Evolutionary conservation across 2,113 vertebrate species (phyloP).

Genomic region (Ifrita kowaldi): DNA sequence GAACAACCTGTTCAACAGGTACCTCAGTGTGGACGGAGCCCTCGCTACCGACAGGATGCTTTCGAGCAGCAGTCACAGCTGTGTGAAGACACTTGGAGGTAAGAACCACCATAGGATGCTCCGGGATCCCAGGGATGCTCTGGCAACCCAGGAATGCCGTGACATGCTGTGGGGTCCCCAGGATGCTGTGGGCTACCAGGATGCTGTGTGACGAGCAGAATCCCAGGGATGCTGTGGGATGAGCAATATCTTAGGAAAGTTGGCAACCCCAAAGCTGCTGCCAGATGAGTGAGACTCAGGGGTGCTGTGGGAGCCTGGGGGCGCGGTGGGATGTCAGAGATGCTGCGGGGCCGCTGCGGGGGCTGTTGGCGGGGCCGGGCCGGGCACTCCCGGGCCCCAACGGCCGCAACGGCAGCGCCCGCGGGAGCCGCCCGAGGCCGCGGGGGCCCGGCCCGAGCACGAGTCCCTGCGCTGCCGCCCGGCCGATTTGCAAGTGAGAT

Average conservation of each 20-base stretch:
- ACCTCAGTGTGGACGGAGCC: not conserved
- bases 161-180: not conserved
- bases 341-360: not conserved
- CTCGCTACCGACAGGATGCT: not conserved
- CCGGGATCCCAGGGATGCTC: not conserved
- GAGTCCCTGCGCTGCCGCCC: not conserved
- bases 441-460: not conserved
- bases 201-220: not conserved
- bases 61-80: not conserved
- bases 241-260: not conserved
- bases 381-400: not conserved
- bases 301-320: not conserved
- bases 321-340: not conserved
- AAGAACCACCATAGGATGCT: not conserved
- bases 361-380: not conserved
- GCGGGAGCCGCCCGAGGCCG: not conserved
- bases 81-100: not conserved
- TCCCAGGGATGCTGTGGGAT: not conserved
- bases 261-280: not conserved
- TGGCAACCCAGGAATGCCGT: not conserved
- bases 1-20: not conserved
- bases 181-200: not conserved
- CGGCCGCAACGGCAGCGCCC: not conserved
- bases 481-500: not conserved
- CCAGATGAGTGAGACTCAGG: not conserved